A percentile compares a stretch with the other conserved stretches of the same genome.
phyloP scores from a whole-genome alignment of 2,888 invertebrate species.

The Gonocerus acuteangulatus region DNA sequence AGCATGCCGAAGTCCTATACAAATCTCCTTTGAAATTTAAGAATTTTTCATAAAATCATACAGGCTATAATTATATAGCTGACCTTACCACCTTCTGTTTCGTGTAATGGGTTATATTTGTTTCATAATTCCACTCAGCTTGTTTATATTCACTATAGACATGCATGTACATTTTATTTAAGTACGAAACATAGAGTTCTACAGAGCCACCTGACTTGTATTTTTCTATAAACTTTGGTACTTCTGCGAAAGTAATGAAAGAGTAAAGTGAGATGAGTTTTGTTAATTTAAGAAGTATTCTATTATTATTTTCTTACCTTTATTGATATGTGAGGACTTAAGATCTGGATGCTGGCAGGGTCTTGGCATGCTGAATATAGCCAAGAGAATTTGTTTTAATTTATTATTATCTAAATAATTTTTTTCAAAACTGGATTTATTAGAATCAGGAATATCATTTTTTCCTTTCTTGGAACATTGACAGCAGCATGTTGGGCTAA shows the following conservation, averaged over 20 bases:
- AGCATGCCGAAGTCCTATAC: too few relatives aligned
- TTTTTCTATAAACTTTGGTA: background rate
- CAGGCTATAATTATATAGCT: too few relatives aligned
- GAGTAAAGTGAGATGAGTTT: background rate
- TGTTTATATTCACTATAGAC: conserved; percentile 4
- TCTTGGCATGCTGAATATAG: too few relatives aligned
- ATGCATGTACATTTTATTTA: background rate
- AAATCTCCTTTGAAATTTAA: too few relatives aligned
- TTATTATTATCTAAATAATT: too few relatives aligned
- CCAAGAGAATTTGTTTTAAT: too few relatives aligned
- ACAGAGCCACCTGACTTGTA: background rate
- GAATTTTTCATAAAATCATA: too few relatives aligned
- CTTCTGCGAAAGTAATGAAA: background rate
- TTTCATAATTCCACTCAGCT: conserved; percentile 20
- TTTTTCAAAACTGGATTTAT: too few relatives aligned
- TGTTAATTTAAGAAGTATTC: background rate
- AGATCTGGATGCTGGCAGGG: too few relatives aligned
- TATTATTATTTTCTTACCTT: background rate
- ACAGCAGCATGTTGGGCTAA: too few relatives aligned
- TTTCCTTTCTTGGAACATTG: too few relatives aligned
- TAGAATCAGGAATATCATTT: too few relatives aligned
- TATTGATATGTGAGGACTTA: background rate
- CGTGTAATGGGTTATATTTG: conserved; percentile 11
- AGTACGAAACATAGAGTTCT: conserved; percentile 13
- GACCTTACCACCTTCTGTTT: conserved; percentile 17